Evolutionary conservation across 2,113 vertebrate genomes (phyloP), one percentile per base, ranked within the genome.

Genomic region (Actenoides lindsayi): DNA sequence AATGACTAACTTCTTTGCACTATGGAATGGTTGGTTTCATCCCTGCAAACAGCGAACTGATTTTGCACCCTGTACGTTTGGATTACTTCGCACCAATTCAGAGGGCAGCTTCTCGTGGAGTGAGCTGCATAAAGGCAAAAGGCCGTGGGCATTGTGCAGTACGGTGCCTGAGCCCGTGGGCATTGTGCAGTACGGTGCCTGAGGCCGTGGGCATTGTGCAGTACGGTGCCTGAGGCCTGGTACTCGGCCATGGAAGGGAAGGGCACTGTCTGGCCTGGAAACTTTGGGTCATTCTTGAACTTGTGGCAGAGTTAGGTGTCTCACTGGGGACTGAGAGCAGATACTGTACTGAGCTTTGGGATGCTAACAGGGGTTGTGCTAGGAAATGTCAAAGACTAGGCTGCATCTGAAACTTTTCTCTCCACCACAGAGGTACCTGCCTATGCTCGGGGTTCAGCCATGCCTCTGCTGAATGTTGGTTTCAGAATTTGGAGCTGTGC

Each of bases 61-160:
- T 27, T 10, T 23, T 37, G 33, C 16, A 33, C 33, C 11, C 46
- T 64, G 1, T 68, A 9, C 1, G 3, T 54, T 31, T 10, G 33
- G 16, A 64, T 84, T 62, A 7, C n/a, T 83, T 64, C 30, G n/a
- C 35, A 59, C 21, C 10, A 23, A 57, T 50, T 69, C 68, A 64
- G 65, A 35, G 37, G n/a, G 28, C 48, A 25, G 21, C 13, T 17
- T 30, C 59, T 77, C 68, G 35, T 11, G 35, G 64, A 57, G 20
- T 33, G 17, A 70, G 8, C 31, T 41, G 16, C 33, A 8, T 33
- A 23, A 67, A 78, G 59, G 53, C 31, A 31, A 8, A 71, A 73
- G 35, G 46, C 28, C 0, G 3, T 1, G 9, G 24, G 14, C 35
- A 37, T 37, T 37, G 37, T 37, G 37, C 37, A 37, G 37, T 37